Conservation (phyloP, 1,140 invertebrate genomes). For the Maniola jurtina region DNA sequence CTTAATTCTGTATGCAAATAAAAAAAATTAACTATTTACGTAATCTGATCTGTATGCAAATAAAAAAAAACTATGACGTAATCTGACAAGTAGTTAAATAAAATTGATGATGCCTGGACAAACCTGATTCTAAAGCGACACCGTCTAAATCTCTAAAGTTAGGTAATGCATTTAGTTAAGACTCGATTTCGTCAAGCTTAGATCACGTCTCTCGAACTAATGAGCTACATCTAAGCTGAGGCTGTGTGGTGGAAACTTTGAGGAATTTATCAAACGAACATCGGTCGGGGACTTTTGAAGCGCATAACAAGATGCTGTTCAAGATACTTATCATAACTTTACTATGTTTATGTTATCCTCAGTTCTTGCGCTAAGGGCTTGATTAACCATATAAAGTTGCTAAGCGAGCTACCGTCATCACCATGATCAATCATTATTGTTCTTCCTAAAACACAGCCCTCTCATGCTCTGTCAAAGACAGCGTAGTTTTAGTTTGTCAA, state of each 20-base stretch:
- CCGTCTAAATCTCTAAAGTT: neutral
- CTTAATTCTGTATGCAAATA: no score
- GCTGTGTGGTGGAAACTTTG: conserved; percentile 4
- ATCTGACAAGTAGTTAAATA: no score
- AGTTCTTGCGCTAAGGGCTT: no score
- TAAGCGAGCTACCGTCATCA: no score
- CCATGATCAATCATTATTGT: no score
- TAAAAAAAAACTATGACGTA: no score
- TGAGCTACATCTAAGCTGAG: conserved; percentile 4
- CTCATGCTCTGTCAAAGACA: no score
- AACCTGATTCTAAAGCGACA: neutral
- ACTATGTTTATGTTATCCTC: neutral
- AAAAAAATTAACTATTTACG: no score
- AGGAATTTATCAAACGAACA: conserved; percentile 3
- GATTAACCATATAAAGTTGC: no score
- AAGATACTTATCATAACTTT: neutral
- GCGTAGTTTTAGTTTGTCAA: no score
- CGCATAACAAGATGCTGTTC: neutral
- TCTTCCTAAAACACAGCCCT: no score
- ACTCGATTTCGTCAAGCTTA: conserved; percentile 10
- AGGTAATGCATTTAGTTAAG: conserved; percentile 10
- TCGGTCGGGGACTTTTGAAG: neutral
- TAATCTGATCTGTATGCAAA: no score
- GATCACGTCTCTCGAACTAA: conserved; percentile 10
- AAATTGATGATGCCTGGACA: neutral